These are phyloP conservation scores for Lineus longissimus DNA, from an alignment of 1,140 invertebrate species.

Conservation along the genomic window DNA sequence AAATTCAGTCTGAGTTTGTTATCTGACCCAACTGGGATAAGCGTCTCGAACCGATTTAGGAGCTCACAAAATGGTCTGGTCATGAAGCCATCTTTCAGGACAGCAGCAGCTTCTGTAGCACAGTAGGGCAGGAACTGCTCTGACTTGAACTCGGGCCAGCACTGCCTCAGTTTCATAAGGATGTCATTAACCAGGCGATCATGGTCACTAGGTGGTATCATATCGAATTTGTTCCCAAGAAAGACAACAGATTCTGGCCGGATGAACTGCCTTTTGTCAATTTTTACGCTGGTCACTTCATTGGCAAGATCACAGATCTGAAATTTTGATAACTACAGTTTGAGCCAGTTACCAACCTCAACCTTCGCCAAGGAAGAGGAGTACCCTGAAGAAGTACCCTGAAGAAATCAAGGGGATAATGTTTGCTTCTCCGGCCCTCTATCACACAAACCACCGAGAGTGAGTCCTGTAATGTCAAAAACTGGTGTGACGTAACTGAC, in stretches of 20 bases:
- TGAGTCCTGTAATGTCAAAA: no score
- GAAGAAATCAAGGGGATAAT: no score
- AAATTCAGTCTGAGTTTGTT: slow-evolving; percentile 1
- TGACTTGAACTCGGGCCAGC: no score
- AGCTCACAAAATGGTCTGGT: neutral
- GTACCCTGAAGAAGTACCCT: no score
- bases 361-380: no score
- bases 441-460: no score
- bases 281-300: neutral
- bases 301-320: neutral
- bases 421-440: no score
- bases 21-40: slow-evolving; percentile 12
- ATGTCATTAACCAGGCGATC: no score
- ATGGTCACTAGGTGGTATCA: neutral
- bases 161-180: no score
- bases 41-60: slow-evolving; percentile 8
- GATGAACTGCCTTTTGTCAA: neutral
- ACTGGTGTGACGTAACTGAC: no score
- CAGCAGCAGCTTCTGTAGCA: neutral
- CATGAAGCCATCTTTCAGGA: neutral
- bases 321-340: neutral
- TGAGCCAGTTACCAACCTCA: no score
- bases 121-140: no score
- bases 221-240: neutral
- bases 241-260: neutral